These are phyloP conservation scores for Centroberyx gerrardi DNA, from an alignment of 2,797 vertebrate species.

Conservation along the genomic window DNA sequence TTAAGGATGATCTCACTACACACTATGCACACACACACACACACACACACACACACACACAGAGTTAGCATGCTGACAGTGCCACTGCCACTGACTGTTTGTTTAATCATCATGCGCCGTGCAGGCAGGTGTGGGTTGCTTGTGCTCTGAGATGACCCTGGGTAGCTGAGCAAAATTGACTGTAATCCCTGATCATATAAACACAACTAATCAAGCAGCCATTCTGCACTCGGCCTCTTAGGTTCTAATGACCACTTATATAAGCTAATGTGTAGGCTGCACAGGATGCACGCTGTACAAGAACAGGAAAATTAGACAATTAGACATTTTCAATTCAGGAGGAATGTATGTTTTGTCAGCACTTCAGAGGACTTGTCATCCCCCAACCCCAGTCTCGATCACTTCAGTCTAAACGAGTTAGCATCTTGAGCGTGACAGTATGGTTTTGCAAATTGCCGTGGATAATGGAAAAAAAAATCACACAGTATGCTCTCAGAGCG, in stretches of 20 bases:
- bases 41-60: conserved; percentile 17
- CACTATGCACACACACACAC: not conserved
- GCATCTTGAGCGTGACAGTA: conserved; percentile 32
- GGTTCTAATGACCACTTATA: conserved; percentile 61
- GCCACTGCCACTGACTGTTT: conserved; percentile 69
- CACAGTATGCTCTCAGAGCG: not conserved
- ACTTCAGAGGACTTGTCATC: conserved; percentile 20
- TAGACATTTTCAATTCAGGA: conserved; percentile 30
- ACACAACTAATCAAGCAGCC: conserved; percentile 67
- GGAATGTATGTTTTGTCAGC: conserved; percentile 38
- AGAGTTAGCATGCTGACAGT: conserved; percentile 58
- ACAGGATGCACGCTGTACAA: conserved; percentile 27
- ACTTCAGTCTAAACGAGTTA: conserved; percentile 23
- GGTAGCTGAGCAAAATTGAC: conserved; percentile 51
- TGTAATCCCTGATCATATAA: conserved; percentile 61
- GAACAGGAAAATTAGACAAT: conserved; percentile 19
- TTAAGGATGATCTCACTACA: conserved; percentile 21
- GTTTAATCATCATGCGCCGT: conserved; percentile 67
- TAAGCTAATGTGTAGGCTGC: conserved; percentile 43
- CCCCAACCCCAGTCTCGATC: conserved; percentile 10
- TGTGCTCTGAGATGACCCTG: conserved; percentile 47
- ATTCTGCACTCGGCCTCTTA: conserved; percentile 52
- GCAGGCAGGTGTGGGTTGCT: conserved; percentile 54
- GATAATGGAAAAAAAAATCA: conserved; percentile 60
- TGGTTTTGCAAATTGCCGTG: conserved; percentile 41